Evolutionary conservation across 2,797 vertebrate genomes (phyloP), one percentile per base, ranked within the genome.

Genomic region (Pseudochirops corinnae): DNA sequence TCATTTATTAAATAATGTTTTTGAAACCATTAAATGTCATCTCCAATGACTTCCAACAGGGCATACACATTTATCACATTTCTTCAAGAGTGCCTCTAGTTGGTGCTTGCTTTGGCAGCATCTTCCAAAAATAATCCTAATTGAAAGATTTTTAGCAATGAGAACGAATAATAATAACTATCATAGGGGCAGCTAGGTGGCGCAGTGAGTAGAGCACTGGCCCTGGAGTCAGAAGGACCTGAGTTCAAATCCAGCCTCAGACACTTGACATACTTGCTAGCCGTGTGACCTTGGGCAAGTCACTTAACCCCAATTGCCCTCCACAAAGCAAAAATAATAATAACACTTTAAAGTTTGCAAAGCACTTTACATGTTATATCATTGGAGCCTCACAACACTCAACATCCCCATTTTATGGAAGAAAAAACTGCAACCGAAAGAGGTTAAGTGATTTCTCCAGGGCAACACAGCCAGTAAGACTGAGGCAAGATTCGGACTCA

Each of bases 391-490:
- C 5, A 26, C 57, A 93, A 26, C 2, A 24, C 82, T 9, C 7
- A 14, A n/a, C n/a, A n/a, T n/a, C n/a, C 90, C 46, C 46, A 67
- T 39, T 96, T 92, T 91, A 93, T 28, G 91, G 56, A 93, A 93
- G 82, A 87, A 0, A 90, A 90, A 94, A 50, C 28, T 82, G 31
- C 55, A 21, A 26, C 74, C 26, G 39, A 10, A 46, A 82, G 3
- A 82, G 21, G 21, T 39, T 58, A 74, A 92, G 67, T 55, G 29
- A 24, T 95, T 95, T 96, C 33, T 52, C 53, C 14, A 92, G 26
- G 55, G 46, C 56, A 53, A 94, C 46, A 57, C 4, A 13, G 33
- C 55, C 21, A 18, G 24, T 91, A 55, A 74, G 11, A 90, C 29
- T 16, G 9, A 94, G 33, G 28, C 26, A 96, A 56, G 62, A 96